These are phyloP conservation scores for Zaprionus africanus DNA, from an alignment of 1,140 invertebrate genomes.

Conservation along the genomic window DNA sequence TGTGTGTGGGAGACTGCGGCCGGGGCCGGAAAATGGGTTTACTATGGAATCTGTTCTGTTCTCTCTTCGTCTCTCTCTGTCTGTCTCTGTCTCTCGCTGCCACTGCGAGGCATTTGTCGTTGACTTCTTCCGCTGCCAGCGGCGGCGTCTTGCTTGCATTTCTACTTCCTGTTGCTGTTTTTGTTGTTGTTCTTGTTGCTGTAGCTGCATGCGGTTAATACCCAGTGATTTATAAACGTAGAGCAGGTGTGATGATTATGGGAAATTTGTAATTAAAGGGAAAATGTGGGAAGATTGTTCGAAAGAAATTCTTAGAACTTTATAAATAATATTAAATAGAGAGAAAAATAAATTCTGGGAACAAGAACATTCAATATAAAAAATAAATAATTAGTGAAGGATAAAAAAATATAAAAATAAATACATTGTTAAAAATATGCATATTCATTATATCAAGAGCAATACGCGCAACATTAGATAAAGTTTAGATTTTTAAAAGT, in stretches of 20 bases:
- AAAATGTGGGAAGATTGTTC: background rate
- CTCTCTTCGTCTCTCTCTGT: background rate
- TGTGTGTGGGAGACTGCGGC: constrained; percentile 45
- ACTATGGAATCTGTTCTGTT: constrained; percentile 36
- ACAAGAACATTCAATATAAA: background rate
- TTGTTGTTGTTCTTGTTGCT: constrained; percentile 8
- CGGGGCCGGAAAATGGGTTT: constrained; percentile 30
- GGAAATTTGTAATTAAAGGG: background rate
- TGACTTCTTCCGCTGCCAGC: constrained; percentile 81
- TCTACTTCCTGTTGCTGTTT: constrained; percentile 70
- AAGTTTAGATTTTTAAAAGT: too few species aligned
- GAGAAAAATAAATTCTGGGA: too few species aligned
- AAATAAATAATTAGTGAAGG: background rate
- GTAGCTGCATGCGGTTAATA: constrained; percentile 68
- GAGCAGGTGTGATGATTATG: constrained; percentile 12
- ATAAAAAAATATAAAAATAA: background rate
- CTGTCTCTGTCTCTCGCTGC: constrained; percentile 11
- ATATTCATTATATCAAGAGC: too few species aligned
- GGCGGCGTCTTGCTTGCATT: constrained; percentile 81
- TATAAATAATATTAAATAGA: too few species aligned
- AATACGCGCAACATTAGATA: too few species aligned
- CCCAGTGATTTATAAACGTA: constrained; percentile 31
- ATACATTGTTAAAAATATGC: background rate
- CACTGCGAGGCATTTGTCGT: constrained; percentile 54
- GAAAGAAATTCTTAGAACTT: too few species aligned